phyloP scores from a whole-genome alignment of 2,113 vertebrate genomes.

The Isurus oxyrinchus region DNA sequence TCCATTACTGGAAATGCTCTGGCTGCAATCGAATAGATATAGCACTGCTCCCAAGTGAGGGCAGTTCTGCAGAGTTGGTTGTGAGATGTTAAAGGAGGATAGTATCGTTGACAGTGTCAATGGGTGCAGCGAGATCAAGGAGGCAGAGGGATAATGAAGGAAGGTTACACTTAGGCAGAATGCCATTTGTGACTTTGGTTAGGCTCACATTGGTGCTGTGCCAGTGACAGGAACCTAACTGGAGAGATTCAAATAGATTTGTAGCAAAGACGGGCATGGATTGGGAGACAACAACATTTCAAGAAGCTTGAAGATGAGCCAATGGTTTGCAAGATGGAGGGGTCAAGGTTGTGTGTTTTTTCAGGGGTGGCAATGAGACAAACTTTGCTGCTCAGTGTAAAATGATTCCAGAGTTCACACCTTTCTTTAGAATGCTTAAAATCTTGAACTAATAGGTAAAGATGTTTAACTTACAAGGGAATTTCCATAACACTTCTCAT shows the following conservation, averaged over 20 bases:
- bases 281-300: neutral
- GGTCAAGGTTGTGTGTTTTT: neutral
- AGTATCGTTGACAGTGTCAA: neutral
- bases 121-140: neutral
- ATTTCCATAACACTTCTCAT: neutral
- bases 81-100: neutral
- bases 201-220: neutral
- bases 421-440: conserved; percentile 8
- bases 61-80: neutral
- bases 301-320: neutral
- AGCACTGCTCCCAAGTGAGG: neutral
- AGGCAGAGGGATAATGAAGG: neutral
- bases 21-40: neutral
- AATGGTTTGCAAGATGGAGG: neutral
- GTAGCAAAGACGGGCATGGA: neutral
- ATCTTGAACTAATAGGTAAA: neutral
- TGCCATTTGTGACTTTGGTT: neutral
- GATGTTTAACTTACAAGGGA: neutral
- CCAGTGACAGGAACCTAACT: neutral
- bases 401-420: neutral
- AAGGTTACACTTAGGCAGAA: neutral
- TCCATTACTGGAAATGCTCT: neutral
- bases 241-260: neutral
- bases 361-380: neutral
- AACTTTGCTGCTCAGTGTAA: neutral